Evolutionary conservation across 2,888 invertebrate genomes (phyloP), one percentile per base, ranked within the genome.

Genomic region (Bursaphelenchus okinawaensis): DNA sequence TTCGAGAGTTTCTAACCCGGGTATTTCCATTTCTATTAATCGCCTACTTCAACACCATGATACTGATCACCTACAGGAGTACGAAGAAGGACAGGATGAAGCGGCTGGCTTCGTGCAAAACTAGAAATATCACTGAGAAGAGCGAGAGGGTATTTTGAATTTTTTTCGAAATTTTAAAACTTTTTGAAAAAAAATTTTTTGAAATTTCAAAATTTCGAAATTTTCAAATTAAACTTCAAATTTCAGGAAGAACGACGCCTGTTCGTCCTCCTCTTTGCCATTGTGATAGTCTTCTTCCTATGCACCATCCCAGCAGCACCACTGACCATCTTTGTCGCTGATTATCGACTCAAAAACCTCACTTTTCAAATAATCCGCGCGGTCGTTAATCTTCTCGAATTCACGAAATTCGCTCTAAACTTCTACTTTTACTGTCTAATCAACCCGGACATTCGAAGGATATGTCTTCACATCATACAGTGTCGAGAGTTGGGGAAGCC

Each of bases 331-430:
- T 78, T 85, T 58, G 84, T 84, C 68, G 80, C 82, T 6, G 83
- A 85, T 62, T 77, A 79, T 0, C 71, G 72, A n/a, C 68, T 70
- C 20, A 71, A 75, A 56, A 76, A 79, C 57, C 69, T 78, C 26
- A 63, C 74, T 19, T 81, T 81, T 65, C 81, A 79, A 64, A 77
- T 85, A 19, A 85, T 86, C 71, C 81, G 85, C 52, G 85, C 85
- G 8, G 76, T 84, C 29, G 84, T 85, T 8, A 86, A 86, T 69
- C 73, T 83, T 29, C 70, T 86, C 57, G 86, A 86, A 70, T 80
- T 86, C 59, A 83, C 85, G 62, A 86, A 86, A 74, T 86, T 85
- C 71, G 84, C 86, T 2, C 81, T 86, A 67, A 86, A 86, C 72
- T 86, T 86, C 71, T 86, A 85, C 78, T 82, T 86, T 60, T 81